These are phyloP conservation scores for Netelia fuscicornis DNA, from an alignment of 2,888 invertebrate genomes.

Conservation along the genomic window DNA sequence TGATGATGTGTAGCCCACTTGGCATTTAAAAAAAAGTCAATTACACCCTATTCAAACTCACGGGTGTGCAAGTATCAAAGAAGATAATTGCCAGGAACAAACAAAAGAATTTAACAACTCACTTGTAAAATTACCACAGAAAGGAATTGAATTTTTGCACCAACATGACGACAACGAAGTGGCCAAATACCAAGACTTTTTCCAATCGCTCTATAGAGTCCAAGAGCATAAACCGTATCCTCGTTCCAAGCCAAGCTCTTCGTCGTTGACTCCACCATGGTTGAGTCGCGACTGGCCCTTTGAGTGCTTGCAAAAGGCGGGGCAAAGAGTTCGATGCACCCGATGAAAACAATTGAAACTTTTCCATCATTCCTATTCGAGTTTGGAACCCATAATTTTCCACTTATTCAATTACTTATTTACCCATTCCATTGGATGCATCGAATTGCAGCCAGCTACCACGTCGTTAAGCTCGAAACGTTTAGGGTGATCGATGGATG, in stretches of 20 bases:
- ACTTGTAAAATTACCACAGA: slow-evolving; percentile 42
- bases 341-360: not conserved
- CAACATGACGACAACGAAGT: slow-evolving; percentile 2
- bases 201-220: slow-evolving; percentile 39
- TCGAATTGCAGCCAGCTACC: not conserved
- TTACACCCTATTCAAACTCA: not conserved
- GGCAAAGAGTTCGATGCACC: slow-evolving; percentile 1
- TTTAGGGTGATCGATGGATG: too few relatives aligned
- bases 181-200: slow-evolving; percentile 61
- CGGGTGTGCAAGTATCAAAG: not conserved
- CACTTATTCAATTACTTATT: not conserved
- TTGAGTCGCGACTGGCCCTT: slow-evolving; percentile 12
- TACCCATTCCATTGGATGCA: not conserved
- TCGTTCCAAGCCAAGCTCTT: slow-evolving; percentile 45
- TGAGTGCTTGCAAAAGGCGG: not conserved
- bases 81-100: not conserved
- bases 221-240: slow-evolving; percentile 57
- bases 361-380: not conserved
- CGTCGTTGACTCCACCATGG: slow-evolving; percentile 29
- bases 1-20: too few relatives aligned
- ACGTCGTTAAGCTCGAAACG: too few relatives aligned
- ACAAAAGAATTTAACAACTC: not conserved
- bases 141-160: slow-evolving; percentile 34
- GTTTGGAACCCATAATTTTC: not conserved
- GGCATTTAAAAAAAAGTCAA: not conserved